Conservation (phyloP, 2,888 invertebrate species). For the Macaria notata region DNA sequence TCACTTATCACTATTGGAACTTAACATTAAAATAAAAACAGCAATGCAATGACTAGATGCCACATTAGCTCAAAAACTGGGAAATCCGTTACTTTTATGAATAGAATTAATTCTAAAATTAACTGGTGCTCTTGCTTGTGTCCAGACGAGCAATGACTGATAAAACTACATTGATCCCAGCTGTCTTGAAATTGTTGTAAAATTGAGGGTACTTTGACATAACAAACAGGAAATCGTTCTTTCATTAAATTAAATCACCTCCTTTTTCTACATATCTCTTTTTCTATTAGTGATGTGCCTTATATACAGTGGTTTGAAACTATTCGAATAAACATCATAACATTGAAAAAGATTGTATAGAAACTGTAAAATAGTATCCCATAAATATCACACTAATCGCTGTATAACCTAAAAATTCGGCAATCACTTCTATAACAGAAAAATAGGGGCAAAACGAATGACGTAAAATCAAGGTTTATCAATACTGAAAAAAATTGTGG, state of each 20-base stretch:
- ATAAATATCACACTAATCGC: too few species aligned
- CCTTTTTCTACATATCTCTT: background rate
- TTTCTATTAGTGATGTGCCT: background rate
- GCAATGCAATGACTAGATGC: background rate
- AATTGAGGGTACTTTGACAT: slow-evolving; percentile 40
- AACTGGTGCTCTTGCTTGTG: slow-evolving; percentile 53
- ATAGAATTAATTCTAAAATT: slow-evolving; percentile 27
- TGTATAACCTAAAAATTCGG: too few species aligned
- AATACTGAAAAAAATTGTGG: too few species aligned
- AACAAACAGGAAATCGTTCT: slow-evolving; percentile 1
- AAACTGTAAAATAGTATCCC: too few species aligned
- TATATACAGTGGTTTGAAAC: background rate
- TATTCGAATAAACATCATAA: background rate
- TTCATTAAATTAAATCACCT: slow-evolving; percentile 1
- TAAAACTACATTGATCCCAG: slow-evolving; percentile 33
- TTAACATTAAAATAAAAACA: too few species aligned
- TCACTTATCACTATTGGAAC: slow-evolving; percentile 33
- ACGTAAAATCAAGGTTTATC: too few species aligned
- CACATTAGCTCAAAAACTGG: slow-evolving; percentile 12
- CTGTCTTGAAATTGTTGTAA: too few species aligned
- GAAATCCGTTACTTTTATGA: slow-evolving; percentile 46
- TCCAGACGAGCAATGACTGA: slow-evolving; percentile 61
- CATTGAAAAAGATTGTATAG: too few species aligned
- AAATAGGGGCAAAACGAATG: too few species aligned
- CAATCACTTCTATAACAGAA: too few species aligned